These are phyloP conservation scores for Mormyrus proboscirostris DNA, from an alignment of 2,797 vertebrate species.

Conservation along the genomic window DNA sequence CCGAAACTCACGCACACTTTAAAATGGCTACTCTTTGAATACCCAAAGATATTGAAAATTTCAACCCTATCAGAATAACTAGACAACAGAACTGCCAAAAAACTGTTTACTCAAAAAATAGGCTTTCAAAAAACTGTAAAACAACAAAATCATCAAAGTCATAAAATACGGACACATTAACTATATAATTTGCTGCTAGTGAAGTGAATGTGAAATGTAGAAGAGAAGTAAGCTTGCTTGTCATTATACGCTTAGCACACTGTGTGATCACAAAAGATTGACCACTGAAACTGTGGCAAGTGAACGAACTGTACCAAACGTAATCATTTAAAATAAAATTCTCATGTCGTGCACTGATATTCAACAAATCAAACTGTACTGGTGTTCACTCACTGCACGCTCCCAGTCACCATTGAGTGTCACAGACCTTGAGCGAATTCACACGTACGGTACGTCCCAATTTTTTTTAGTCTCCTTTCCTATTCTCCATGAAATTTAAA, in stretches of 20 bases:
- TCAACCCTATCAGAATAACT: background rate
- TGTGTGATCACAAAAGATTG: background rate
- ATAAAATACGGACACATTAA: background rate
- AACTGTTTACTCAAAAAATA: background rate
- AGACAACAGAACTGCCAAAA: background rate
- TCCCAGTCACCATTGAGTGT: background rate
- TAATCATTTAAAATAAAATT: background rate
- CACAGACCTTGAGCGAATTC: background rate
- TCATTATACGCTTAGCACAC: background rate
- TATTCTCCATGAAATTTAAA: background rate
- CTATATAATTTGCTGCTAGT: background rate
- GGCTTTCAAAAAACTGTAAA: background rate
- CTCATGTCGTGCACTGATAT: background rate
- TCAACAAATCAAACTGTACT: background rate
- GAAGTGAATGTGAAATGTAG: background rate
- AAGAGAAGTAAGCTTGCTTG: background rate
- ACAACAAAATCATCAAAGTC: background rate
- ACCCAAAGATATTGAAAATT: background rate
- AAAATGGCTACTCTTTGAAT: background rate
- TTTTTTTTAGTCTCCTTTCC: background rate
- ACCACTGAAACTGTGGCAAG: background rate
- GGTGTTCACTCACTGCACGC: background rate
- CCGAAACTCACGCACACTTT: background rate
- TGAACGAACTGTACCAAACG: background rate
- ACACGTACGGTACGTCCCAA: background rate